phyloP scores from a whole-genome alignment of 2,113 vertebrate genomes.

The Poicephalus gulielmi region DNA sequence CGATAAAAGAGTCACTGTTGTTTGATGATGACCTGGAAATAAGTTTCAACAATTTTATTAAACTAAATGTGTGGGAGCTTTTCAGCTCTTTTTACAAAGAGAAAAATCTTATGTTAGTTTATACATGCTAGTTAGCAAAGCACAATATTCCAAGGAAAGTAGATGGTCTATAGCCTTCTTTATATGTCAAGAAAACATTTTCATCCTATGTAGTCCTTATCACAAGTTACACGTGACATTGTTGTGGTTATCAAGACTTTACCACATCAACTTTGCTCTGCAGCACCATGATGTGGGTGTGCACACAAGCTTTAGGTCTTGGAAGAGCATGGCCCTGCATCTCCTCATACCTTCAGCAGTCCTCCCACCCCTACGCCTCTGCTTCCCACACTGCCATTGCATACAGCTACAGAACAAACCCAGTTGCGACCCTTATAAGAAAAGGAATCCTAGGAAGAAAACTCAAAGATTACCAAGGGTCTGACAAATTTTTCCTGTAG shows the following conservation, averaged over 20 bases:
- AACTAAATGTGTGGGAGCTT: fast-evolving
- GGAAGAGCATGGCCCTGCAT: not conserved
- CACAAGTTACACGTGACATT: not conserved
- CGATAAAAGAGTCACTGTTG: not conserved
- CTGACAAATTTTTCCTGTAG: not conserved
- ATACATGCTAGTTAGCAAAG: not conserved
- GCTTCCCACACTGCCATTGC: fast-evolving
- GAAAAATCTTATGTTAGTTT: not conserved
- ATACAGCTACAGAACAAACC: fast-evolving
- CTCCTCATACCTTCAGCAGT: not conserved
- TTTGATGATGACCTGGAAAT: not conserved
- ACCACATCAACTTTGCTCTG: not conserved
- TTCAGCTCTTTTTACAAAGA: not conserved
- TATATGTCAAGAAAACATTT: not conserved
- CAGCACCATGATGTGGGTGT: fast-evolving
- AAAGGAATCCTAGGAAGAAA: not conserved
- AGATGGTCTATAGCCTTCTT: not conserved
- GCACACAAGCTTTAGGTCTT: not conserved
- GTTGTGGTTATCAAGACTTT: not conserved
- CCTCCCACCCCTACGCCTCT: not conserved
- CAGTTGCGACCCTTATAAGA: not conserved
- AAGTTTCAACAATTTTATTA: not conserved
- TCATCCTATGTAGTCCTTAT: not conserved
- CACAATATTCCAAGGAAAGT: not conserved
- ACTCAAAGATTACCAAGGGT: not conserved